A percentile compares a stretch with the other conserved stretches of the same genome.
phyloP scores from a whole-genome alignment of 2,113 vertebrate genomes.

The Salvelinus sp. region DNA sequence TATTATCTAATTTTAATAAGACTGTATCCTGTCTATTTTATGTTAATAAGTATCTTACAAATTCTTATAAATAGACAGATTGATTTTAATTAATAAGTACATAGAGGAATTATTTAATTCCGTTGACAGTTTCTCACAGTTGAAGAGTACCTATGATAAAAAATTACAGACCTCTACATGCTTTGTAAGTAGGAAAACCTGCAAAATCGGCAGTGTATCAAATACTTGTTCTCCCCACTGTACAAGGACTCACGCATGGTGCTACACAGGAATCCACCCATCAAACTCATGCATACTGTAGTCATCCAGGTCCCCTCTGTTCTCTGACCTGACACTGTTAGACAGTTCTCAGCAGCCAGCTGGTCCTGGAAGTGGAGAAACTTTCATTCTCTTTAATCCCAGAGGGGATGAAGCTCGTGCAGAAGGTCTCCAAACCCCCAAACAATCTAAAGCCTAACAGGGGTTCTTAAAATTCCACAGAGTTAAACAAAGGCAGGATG shows the following conservation, averaged over 20 bases:
- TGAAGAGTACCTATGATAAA: too few relatives aligned
- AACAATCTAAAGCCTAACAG: constrained; percentile 58
- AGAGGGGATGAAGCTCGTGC: constrained; percentile 36
- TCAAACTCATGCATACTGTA: background rate
- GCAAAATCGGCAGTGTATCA: too few relatives aligned
- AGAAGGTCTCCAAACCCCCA: constrained; percentile 70
- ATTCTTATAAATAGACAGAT: too few relatives aligned
- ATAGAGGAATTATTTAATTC: too few relatives aligned
- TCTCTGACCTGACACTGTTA: background rate
- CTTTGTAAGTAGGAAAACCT: too few relatives aligned
- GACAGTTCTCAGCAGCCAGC: constrained; percentile 27
- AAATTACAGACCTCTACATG: too few relatives aligned
- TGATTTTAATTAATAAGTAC: too few relatives aligned
- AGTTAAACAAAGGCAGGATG: constrained; percentile 63
- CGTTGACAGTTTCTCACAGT: too few relatives aligned
- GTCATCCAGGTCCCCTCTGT: constrained; percentile 25
- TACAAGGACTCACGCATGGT: background rate
- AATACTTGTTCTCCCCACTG: too few relatives aligned
- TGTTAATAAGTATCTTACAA: too few relatives aligned
- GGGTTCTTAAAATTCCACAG: constrained; percentile 57
- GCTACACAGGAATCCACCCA: background rate
- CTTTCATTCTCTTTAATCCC: constrained; percentile 46
- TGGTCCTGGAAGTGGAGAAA: constrained; percentile 35
- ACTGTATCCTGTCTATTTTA: too few relatives aligned
- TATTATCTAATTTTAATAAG: too few relatives aligned